These are phyloP conservation scores for Xyliphius kryptos DNA, from an alignment of 2,113 vertebrate species.

Conservation along the genomic window DNA sequence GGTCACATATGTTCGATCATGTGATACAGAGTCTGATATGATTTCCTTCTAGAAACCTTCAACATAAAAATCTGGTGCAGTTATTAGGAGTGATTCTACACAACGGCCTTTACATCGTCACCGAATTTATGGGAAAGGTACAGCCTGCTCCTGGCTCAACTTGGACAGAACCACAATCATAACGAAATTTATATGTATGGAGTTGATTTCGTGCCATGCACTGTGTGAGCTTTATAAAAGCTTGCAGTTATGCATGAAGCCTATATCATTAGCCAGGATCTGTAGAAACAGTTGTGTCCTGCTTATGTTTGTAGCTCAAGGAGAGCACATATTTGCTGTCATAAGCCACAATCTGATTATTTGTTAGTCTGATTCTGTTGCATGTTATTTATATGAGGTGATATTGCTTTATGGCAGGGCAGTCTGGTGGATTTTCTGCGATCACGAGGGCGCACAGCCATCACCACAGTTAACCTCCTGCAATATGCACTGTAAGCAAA, in stretches of 20 bases:
- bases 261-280: too few relatives aligned
- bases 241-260: too few relatives aligned
- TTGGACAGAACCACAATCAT: not conserved
- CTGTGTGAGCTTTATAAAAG: too few relatives aligned
- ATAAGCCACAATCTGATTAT: too few relatives aligned
- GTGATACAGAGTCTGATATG: not conserved
- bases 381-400: not conserved
- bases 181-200: too few relatives aligned
- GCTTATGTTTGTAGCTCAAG: too few relatives aligned
- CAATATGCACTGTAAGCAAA: conserved; percentile 76
- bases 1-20: not conserved
- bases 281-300: too few relatives aligned
- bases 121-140: conserved; percentile 91
- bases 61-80: conserved; percentile 81
- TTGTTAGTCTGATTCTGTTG: not conserved
- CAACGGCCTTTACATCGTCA: conserved; percentile 84
- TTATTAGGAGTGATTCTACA: conserved; percentile 82
- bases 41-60: conserved; percentile 69
- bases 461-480: conserved; percentile 67
- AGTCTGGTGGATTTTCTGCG: conserved; percentile 86
- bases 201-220: too few relatives aligned
- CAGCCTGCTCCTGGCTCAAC: not conserved
- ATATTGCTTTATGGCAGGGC: conserved; percentile 60
- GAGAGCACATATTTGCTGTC: too few relatives aligned
- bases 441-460: conserved; percentile 68